These are phyloP conservation scores for Platyscapa corneri DNA, from an alignment of 1,140 invertebrate genomes.

Conservation along the genomic window DNA sequence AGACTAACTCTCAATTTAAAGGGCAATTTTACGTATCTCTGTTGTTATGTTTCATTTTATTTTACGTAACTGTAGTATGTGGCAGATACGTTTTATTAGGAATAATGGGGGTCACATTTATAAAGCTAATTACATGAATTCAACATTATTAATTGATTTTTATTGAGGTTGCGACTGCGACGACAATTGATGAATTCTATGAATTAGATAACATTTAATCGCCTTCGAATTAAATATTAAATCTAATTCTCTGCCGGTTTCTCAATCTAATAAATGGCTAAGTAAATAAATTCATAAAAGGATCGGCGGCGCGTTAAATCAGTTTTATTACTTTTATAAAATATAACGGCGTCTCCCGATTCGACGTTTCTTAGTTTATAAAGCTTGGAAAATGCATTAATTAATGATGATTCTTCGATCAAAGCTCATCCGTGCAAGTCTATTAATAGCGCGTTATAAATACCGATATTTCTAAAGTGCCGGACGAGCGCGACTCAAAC, in stretches of 20 bases:
- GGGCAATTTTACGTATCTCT: not conserved
- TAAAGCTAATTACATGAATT: constrained; percentile 32
- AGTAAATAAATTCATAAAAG: not conserved
- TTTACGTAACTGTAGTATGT: not conserved
- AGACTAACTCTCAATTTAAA: not conserved
- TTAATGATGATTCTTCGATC: not conserved
- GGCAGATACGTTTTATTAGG: constrained; percentile 9
- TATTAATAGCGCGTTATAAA: not conserved
- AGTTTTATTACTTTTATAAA: not conserved
- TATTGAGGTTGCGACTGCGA: constrained; percentile 7
- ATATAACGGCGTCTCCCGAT: not conserved
- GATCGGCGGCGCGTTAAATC: too few species aligned
- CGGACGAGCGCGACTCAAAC: not conserved
- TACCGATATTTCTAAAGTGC: not conserved
- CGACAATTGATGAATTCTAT: constrained; percentile 40
- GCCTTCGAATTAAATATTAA: constrained; percentile 23
- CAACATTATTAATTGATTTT: constrained; percentile 14
- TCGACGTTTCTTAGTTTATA: not conserved
- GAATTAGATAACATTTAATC: constrained; percentile 23
- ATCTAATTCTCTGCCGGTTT: not conserved
- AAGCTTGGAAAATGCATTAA: not conserved
- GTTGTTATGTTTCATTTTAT: not conserved
- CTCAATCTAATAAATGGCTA: not conserved
- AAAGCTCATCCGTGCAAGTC: not conserved
- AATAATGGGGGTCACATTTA: constrained; percentile 19